These are phyloP conservation scores for Caenorhabditis sinica DNA, from an alignment of 2,888 invertebrate genomes.

Conservation along the genomic window DNA sequence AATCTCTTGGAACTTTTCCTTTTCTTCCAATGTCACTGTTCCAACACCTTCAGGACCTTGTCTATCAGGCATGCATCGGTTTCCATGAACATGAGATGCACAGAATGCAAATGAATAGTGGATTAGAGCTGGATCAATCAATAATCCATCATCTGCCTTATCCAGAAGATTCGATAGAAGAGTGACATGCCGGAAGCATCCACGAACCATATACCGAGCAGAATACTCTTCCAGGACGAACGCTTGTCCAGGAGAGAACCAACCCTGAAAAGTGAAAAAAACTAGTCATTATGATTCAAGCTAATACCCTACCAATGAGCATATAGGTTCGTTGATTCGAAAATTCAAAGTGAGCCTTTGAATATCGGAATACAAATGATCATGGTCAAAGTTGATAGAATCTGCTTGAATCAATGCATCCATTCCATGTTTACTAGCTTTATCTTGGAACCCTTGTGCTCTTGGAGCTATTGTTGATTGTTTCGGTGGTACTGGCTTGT, in stretches of 20 bases:
- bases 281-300: not conserved
- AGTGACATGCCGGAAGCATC: constrained; percentile 95
- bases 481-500: constrained; percentile 95
- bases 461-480: constrained; percentile 81
- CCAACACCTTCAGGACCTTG: constrained; percentile 91
- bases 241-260: constrained; percentile 99
- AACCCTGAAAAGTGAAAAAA: constrained; percentile 88
- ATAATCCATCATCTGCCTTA: constrained; percentile 88
- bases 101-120: constrained; percentile 99
- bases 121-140: constrained; percentile 98
- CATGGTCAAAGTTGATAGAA: constrained; percentile 97
- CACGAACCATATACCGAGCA: constrained; percentile 95
- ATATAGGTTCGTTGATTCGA: constrained; percentile 97
- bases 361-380: constrained; percentile 92
- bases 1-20: constrained; percentile 93
- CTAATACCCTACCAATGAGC: constrained; percentile 90
- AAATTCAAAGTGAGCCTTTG: constrained; percentile 96
- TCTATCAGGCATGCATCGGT: constrained; percentile 88
- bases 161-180: constrained; percentile 96
- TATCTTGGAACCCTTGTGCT: constrained; percentile 86
- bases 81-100: constrained; percentile 99
- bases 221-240: constrained; percentile 99
- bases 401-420: constrained; percentile 99
- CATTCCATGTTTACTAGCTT: constrained; percentile 98
- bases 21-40: constrained; percentile 97